Base-by-base conservation (phyloP, 2,888 invertebrate species). In the Folsomia candida region DNA sequence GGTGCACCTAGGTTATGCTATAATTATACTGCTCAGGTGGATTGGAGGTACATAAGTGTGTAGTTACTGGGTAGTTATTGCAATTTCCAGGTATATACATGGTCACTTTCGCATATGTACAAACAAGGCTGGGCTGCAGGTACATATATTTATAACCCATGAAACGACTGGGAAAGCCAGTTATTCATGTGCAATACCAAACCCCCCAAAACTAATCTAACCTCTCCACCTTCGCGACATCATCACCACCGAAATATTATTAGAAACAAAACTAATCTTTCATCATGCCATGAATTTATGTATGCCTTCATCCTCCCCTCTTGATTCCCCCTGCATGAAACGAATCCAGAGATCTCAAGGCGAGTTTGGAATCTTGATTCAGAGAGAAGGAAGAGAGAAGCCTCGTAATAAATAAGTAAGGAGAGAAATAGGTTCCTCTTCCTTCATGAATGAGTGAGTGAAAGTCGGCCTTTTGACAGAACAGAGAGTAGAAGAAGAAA, bases 261-360 rank as follows among this genome's bases (percentile, higher is more conserved):
- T n/a, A n/a, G 59, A 26, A 57, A 65, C 65, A 65, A 65, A 65
- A 54, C 54, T 22, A 65, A 65, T 65, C 65, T 26, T 65, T 65
- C 65, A 65, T 65, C 65, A 47, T 65, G 2, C 25, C 65, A 64
- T 37, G 37, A 37, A 37, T 37, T 37, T 37, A 37, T 37, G 37
- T 37, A 37, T 37, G 37, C 37, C 14, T 37, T 37, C 37, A 37
- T 37, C 37, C 14, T 37, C 22, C 54, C 54, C 54, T 54, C 54
- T 20, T 37, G 37, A 4, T 37, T 37, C 37, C 54, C 20, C 54
- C 6, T 54, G 4, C 18, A 54, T n/a, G n/a, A 14, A 4, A 54
- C 54, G 6, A 54, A 54, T 54, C 54, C 18, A 14, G 4, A n/a
- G n/a, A 54, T 54, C 54, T n/a, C 4, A 22, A 22, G 54, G 6